Base-by-base conservation (phyloP, 2,113 vertebrate genomes). In the Theristicus caerulescens region DNA sequence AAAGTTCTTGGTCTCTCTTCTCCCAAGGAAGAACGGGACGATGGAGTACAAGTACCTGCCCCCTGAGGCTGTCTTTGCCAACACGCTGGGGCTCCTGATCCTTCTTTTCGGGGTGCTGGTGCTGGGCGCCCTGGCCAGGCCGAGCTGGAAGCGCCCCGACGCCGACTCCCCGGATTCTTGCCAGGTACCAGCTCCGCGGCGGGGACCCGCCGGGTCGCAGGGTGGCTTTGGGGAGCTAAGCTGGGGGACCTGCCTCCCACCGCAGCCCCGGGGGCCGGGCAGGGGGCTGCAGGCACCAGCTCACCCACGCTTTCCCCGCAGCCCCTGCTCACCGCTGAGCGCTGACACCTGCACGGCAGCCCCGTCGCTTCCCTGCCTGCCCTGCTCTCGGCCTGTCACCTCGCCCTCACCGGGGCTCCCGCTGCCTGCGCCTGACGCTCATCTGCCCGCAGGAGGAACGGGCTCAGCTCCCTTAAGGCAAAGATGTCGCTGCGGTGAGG, bases 111-210 rank as follows among this genome's bases (percentile, higher is more conserved):
- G 97, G 73, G 73, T 99, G 94, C 97, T 99, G 36, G 98, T 99
- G 71, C 94, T 99, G 46, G 98, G 97, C 19, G 98, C 99, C 90
- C 93, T 99, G 64, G 98, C 98, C 96, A 98, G 97, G 93, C 98
- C 96, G 0, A 87, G 96, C 31, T 99, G 99, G 99, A 98, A 98
- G 90, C 98, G 98, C 83, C 99, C 99, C 0, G 98, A 99, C 6
- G 81, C 95, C 1, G 80, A 89, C 19, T 74, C 80, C 11, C 96
- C 90, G 3, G 98, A 97, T 1, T 93, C 96, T 26, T 29, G 40
- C 82, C 92, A 97, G 97, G 93, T 99, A 96, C 25, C 6, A 4
- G 46, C 47, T n/a, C 57, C 0, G 2, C 24, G 6, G 13, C 2
- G 8, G 57, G 40, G 62, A 4, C 14, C 5, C 6, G 1, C 4